These are phyloP conservation scores for Schizopygopsis malacanthus DNA, from an alignment of 2,797 vertebrate genomes.

Conservation along the genomic window DNA sequence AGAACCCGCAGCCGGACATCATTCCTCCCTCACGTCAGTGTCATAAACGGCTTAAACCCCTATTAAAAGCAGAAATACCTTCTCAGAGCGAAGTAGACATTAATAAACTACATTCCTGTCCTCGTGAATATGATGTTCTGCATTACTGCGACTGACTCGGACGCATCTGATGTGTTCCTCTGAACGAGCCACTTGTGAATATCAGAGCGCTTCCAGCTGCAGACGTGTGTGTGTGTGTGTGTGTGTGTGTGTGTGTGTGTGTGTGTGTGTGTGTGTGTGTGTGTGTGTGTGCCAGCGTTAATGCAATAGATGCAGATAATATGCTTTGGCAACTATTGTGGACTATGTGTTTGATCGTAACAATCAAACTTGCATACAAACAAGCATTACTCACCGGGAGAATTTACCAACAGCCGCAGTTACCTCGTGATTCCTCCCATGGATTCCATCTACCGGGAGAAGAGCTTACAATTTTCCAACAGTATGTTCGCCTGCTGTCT, in stretches of 20 bases:
- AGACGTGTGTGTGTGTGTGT: not conserved
- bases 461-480: too few species aligned
- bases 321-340: too few species aligned
- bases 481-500: too few species aligned
- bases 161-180: conserved; percentile 65
- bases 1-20: conserved; percentile 75
- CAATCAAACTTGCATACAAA: too few species aligned
- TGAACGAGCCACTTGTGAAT: conserved; percentile 75
- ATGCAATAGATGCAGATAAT: too few species aligned
- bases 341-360: too few species aligned
- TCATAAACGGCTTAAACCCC: conserved; percentile 80
- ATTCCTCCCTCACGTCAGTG: conserved; percentile 72
- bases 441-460: too few species aligned
- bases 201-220: conserved; percentile 71
- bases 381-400: too few species aligned
- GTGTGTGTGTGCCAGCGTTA: not conserved
- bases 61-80: conserved; percentile 78
- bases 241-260: not conserved
- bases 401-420: too few species aligned
- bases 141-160: conserved; percentile 62
- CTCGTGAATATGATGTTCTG: conserved; percentile 67
- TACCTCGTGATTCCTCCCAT: too few species aligned
- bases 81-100: conserved; percentile 75
- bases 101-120: conserved; percentile 76
- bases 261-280: not conserved